These are phyloP conservation scores for Enteromius thamalakanensis DNA, from an alignment of 2,797 vertebrate species.

Conservation along the genomic window DNA sequence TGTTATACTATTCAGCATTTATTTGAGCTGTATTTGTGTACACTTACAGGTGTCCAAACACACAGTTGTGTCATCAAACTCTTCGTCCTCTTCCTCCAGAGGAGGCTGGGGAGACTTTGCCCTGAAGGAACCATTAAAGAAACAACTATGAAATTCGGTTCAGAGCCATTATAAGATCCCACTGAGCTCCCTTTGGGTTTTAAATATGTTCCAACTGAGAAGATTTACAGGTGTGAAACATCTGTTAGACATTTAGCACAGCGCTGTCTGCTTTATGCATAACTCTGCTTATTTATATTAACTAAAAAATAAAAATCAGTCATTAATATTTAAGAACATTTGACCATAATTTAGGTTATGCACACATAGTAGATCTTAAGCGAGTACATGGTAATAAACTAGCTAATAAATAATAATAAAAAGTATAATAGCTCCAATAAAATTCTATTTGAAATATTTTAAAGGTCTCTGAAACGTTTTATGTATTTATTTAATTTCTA, in stretches of 20 bases:
- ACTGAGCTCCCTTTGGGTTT: background rate
- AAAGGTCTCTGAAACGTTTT: background rate
- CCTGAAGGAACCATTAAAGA: constrained; percentile 63
- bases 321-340: background rate
- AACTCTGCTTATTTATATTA: background rate
- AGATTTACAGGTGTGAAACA: background rate
- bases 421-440: background rate
- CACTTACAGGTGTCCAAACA: constrained; percentile 88
- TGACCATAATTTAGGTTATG: background rate
- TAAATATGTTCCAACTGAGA: background rate
- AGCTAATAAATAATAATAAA: background rate
- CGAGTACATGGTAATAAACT: background rate
- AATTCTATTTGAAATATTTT: background rate
- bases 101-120: constrained; percentile 87
- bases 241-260: background rate
- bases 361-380: background rate
- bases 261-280: background rate
- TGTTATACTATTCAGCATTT: background rate
- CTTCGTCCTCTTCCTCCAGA: constrained; percentile 86
- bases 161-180: background rate
- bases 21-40: background rate
- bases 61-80: constrained; percentile 86
- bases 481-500: background rate
- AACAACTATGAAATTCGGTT: background rate
- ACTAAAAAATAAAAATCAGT: background rate